phyloP scores from a whole-genome alignment of 2,888 invertebrate species.

The Limulus polyphemus region DNA sequence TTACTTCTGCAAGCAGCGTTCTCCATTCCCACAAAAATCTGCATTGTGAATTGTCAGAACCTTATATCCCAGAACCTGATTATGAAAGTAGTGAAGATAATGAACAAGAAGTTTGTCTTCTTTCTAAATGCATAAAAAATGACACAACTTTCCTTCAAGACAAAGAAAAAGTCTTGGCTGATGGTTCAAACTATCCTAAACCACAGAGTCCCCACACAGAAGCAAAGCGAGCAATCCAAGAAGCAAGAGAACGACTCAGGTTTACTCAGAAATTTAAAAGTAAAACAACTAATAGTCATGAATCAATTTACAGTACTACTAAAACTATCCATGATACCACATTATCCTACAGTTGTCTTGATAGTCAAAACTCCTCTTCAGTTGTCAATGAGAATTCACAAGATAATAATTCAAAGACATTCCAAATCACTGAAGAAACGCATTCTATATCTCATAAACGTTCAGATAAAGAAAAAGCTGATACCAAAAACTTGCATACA shows the following conservation, averaged over 20 bases:
- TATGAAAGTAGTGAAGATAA: constrained; percentile 69
- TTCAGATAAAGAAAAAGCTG: too few relatives aligned
- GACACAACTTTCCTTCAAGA: too few relatives aligned
- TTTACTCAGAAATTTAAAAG: neutral
- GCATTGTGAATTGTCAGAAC: constrained; percentile 31
- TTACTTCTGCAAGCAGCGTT: constrained; percentile 13
- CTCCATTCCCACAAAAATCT: constrained; percentile 19
- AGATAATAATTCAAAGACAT: too few relatives aligned
- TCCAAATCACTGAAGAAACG: too few relatives aligned
- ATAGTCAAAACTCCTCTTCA: too few relatives aligned
- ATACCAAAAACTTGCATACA: too few relatives aligned
- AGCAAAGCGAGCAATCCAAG: constrained; percentile 22
- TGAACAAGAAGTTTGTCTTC: constrained; percentile 24
- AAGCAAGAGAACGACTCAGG: constrained; percentile 17
- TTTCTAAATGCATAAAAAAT: too few relatives aligned
- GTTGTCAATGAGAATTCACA: neutral
- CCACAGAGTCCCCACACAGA: constrained; percentile 19
- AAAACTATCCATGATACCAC: constrained; percentile 7
- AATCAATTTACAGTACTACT: constrained; percentile 19
- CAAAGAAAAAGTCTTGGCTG: too few relatives aligned
- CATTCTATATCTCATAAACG: too few relatives aligned
- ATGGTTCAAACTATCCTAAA: too few relatives aligned
- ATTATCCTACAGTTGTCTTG: too few relatives aligned
- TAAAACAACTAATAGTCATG: neutral
- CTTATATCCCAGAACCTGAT: constrained; percentile 83